phyloP scores from a whole-genome alignment of 2,113 vertebrate species.

The Ahaetulla prasina region DNA sequence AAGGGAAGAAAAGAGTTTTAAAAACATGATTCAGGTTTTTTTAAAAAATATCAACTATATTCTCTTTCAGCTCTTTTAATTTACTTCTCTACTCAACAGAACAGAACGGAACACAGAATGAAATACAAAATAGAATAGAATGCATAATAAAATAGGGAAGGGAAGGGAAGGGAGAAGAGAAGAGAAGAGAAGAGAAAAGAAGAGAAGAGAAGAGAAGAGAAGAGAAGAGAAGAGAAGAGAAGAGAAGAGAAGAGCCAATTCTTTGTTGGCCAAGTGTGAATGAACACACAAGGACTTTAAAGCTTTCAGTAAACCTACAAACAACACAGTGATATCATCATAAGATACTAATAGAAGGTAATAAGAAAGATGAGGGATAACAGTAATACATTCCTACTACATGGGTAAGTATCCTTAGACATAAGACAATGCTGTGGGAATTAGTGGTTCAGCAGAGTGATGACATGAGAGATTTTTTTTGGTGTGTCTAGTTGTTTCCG shows the following conservation, averaged over 20 bases:
- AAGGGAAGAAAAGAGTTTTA: too few species aligned
- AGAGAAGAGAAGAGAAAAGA: too few species aligned
- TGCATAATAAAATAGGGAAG: too few species aligned
- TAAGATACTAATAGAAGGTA: not conserved
- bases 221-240: too few species aligned
- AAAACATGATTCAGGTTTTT: too few species aligned
- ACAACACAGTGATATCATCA: not conserved
- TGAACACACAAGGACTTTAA: not conserved
- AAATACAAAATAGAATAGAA: not conserved
- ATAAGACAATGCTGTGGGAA: not conserved
- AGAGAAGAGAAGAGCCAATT: not conserved
- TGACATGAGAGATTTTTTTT: too few species aligned
- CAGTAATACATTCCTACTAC: not conserved
- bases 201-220: too few species aligned
- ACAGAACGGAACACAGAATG: too few species aligned
- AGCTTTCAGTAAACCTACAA: not conserved
- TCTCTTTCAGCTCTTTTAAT: conserved; percentile 12
- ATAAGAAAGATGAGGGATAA: not conserved
- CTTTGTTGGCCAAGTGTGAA: not conserved
- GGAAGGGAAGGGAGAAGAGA: too few species aligned
- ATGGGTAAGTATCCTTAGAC: not conserved
- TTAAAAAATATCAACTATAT: too few species aligned
- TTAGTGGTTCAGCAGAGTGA: not conserved
- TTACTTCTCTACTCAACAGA: not conserved
- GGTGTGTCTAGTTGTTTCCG: not conserved